Conservation (phyloP, 2,888 invertebrate species). For the Fragum sueziense region DNA sequence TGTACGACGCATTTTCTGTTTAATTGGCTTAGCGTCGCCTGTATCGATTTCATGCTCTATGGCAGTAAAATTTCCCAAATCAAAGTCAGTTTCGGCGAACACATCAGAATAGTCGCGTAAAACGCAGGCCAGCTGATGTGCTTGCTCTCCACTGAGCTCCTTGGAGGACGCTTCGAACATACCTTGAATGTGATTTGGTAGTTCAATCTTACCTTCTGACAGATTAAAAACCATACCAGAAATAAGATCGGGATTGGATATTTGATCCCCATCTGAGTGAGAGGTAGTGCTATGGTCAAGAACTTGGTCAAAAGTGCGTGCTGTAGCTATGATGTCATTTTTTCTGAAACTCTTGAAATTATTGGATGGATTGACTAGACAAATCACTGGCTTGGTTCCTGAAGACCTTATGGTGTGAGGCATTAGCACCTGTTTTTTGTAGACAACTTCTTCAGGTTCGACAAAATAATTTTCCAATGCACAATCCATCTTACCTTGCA, state of each 20-base stretch:
- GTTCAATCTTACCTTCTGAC: neutral
- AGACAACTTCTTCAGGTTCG: constrained; percentile 13
- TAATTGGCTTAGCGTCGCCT: constrained; percentile 41
- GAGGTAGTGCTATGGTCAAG: neutral
- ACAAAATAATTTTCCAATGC: constrained; percentile 16
- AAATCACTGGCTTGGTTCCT: constrained; percentile 8
- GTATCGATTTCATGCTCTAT: constrained; percentile 56
- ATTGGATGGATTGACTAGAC: constrained; percentile 27
- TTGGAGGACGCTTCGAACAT: neutral
- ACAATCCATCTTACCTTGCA: constrained; percentile 11
- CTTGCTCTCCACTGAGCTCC: neutral
- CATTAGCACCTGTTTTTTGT: constrained; percentile 14
- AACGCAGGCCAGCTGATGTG: neutral
- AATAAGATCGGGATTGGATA: neutral
- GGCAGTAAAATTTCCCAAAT: constrained; percentile 37
- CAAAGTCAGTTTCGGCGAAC: constrained; percentile 39
- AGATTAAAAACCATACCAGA: neutral
- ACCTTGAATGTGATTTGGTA: neutral
- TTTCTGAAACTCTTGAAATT: constrained; percentile 1
- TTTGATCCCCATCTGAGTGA: neutral
- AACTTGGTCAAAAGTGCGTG: neutral
- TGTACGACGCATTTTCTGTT: constrained; percentile 49
- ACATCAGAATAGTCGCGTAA: constrained; percentile 26
- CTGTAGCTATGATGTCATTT: neutral
- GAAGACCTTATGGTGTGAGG: constrained; percentile 17